A percentile compares a stretch with the other conserved stretches of the same genome.
These are phyloP conservation scores for Antheraea mylitta DNA, from an alignment of 1,140 invertebrate species.

Conservation along the genomic window DNA sequence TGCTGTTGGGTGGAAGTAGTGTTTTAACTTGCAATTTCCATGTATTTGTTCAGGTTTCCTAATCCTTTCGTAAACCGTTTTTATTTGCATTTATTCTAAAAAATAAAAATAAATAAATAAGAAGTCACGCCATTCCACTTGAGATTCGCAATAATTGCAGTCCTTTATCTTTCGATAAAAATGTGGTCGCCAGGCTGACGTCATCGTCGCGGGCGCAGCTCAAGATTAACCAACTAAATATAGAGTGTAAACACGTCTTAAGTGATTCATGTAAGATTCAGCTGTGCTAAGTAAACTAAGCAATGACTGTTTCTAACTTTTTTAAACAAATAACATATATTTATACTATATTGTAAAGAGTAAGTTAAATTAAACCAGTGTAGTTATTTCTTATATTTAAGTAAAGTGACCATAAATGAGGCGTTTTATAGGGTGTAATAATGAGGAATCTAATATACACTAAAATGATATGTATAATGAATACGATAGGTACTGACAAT, in stretches of 20 bases:
- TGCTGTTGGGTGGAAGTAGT: too few relatives aligned
- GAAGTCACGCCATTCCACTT: constrained; percentile 17
- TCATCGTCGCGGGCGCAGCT: constrained; percentile 54
- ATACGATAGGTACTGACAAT: too few relatives aligned
- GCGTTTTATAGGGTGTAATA: too few relatives aligned
- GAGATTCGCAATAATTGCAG: constrained; percentile 42
- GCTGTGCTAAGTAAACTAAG: constrained; percentile 44
- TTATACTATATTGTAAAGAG: not conserved
- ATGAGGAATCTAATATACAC: too few relatives aligned
- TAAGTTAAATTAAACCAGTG: not conserved
- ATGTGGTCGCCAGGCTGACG: constrained; percentile 44
- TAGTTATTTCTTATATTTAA: too few relatives aligned
- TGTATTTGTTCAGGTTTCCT: not conserved
- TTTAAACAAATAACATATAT: not conserved
- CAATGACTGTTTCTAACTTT: constrained; percentile 1
- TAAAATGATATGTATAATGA: too few relatives aligned
- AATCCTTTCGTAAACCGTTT: too few relatives aligned
- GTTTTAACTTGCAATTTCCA: not conserved
- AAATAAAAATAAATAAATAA: constrained; percentile 7
- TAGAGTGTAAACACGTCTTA: constrained; percentile 64
- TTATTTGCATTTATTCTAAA: too few relatives aligned
- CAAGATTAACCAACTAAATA: constrained; percentile 58
- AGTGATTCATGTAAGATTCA: constrained; percentile 55
- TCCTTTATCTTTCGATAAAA: constrained; percentile 51
- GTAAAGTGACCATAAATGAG: not conserved